phyloP scores from a whole-genome alignment of 2,113 vertebrate species.

The Xiphias gladius region DNA sequence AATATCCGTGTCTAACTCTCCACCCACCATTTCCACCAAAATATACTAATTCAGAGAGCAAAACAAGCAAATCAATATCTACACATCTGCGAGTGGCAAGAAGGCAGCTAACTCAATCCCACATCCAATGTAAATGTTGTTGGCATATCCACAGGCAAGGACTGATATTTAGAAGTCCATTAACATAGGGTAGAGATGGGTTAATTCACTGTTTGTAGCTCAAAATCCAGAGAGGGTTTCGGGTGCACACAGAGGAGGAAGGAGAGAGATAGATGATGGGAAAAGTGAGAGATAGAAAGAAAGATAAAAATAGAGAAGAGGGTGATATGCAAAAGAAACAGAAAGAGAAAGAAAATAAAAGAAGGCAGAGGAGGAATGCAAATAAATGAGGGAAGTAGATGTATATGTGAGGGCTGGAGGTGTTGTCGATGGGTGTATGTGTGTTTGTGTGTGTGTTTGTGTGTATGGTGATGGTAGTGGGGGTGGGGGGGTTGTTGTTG shows the following conservation, averaged over 20 bases:
- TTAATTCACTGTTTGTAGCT: constrained; percentile 79
- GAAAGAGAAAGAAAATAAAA: constrained; percentile 17
- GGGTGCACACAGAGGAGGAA: constrained; percentile 47
- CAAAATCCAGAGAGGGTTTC: constrained; percentile 53
- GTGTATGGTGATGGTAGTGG: not conserved
- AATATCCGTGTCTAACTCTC: constrained; percentile 44
- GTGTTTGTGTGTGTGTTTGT: constrained; percentile 17
- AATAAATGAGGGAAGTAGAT: constrained; percentile 48
- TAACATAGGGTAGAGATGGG: constrained; percentile 77
- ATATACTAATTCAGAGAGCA: constrained; percentile 34
- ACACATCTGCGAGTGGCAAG: constrained; percentile 52
- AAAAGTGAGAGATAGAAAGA: constrained; percentile 2
- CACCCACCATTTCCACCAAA: constrained; percentile 48
- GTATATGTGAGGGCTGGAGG: constrained; percentile 19
- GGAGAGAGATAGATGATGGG: constrained; percentile 36
- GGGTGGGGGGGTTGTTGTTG: constrained; percentile 45
- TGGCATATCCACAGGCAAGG: constrained; percentile 74
- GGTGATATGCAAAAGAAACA: constrained; percentile 27
- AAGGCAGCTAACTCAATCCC: constrained; percentile 72
- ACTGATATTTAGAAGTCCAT: constrained; percentile 84
- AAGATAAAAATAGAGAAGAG: constrained; percentile 9
- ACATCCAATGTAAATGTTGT: constrained; percentile 76
- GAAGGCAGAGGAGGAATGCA: constrained; percentile 33
- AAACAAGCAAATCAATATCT: constrained; percentile 70
- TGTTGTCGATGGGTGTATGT: constrained; percentile 30